Evolutionary conservation across 2,797 vertebrate species (phyloP), one percentile per base, ranked within the genome.

Genomic region (Setipinna tenuifilis): DNA sequence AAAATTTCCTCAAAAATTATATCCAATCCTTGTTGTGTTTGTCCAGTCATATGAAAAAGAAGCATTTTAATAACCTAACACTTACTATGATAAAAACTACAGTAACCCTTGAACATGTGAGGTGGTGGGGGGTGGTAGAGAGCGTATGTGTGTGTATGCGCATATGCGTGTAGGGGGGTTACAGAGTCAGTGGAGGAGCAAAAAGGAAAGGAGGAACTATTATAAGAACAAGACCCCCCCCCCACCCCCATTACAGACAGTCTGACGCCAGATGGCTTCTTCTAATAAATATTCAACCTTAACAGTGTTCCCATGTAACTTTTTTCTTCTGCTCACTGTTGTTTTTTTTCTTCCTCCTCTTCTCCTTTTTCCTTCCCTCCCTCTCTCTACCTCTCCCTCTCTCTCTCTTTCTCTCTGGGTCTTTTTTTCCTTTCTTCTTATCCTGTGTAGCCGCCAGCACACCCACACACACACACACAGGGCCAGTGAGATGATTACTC

Each of bases 221-320:
- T 96, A 96, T 97, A 95, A 96, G 96, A 97, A 96, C 91, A 95
- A 95, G 93, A 95, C 95, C 96, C 96, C 96, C 96, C 91, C 94
- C 46, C 7, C 58, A 59, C 17, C 28, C 17, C 50, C 50, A 54
- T 96, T 96, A 96, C 97, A 99, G 98, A 99, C 98, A 97, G 96
- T 94, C 97, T 97, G 98, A 99, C 97, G 98, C 98, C 98, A 99
- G 98, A 99, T 99, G 98, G 98, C 97, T 98, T 98, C 96, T 98
- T 98, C 97, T 98, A 99, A 99, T 98, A 99, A 98, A 99, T 98
- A 98, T 98, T 98, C 98, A 98, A 99, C 98, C 97, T 98, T 98
- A 98, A 98, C 98, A 97, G 97, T 94, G 97, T 99, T 99, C 97
- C 98, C 98, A 98, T 98, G 97, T 98, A 98, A 98, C 97, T 99